phyloP scores from a whole-genome alignment of 2,888 invertebrate species.

The Theretra japonica region DNA sequence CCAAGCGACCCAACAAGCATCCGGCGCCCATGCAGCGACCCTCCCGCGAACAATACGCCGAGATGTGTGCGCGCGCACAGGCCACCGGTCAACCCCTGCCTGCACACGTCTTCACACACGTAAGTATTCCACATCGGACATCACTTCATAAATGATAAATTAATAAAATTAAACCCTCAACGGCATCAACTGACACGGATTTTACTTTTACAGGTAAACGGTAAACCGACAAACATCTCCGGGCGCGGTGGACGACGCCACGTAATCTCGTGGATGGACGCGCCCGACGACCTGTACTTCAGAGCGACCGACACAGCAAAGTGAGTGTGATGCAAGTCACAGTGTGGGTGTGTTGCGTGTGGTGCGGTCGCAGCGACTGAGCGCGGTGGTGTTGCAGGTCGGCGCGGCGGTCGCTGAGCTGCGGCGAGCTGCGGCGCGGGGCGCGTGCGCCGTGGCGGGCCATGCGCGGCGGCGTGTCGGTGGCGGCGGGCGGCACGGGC shows the following conservation, averaged over 20 bases:
- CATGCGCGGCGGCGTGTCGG: slow-evolving; percentile 74
- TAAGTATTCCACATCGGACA: slow-evolving; percentile 53
- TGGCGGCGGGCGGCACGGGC: slow-evolving; percentile 83
- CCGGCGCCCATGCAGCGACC: slow-evolving; percentile 89
- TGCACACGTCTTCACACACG: slow-evolving; percentile 87
- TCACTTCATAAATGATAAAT: too few relatives aligned
- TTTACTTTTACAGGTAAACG: slow-evolving; percentile 86
- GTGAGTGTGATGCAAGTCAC: slow-evolving; percentile 84
- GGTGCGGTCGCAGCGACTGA: slow-evolving; percentile 34
- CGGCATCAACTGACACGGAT: background rate
- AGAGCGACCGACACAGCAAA: slow-evolving; percentile 95
- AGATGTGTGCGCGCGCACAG: slow-evolving; percentile 87
- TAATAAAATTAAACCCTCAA: background rate
- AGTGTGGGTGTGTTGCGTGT: slow-evolving; percentile 15
- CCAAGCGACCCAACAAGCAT: slow-evolving; percentile 93
- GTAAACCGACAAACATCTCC: slow-evolving; percentile 92
- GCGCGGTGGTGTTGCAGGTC: slow-evolving; percentile 83
- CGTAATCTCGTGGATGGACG: slow-evolving; percentile 99
- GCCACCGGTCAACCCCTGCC: slow-evolving; percentile 88
- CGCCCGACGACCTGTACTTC: slow-evolving; percentile 98
- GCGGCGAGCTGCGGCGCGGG: slow-evolving; percentile 90
- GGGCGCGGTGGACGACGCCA: slow-evolving; percentile 94
- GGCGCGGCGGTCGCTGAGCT: slow-evolving; percentile 90
- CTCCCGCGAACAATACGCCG: slow-evolving; percentile 89
- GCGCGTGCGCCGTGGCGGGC: slow-evolving; percentile 85